phyloP scores from a whole-genome alignment of 2,797 vertebrate genomes.

The Pangasius macronema region DNA sequence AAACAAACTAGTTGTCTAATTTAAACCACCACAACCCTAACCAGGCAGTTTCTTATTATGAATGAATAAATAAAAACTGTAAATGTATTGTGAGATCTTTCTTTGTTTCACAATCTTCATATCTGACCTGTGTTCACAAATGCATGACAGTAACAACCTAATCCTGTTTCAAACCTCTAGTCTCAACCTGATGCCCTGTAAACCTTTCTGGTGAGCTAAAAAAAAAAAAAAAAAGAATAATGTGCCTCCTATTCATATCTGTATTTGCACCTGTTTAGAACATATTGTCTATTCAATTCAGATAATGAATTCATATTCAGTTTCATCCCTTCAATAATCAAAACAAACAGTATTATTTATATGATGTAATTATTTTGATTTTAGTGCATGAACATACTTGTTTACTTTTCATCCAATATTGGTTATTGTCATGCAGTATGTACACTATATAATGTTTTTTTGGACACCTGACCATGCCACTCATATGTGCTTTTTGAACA shows the following conservation, averaged over 20 bases:
- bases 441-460: not conserved
- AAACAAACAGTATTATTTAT: not conserved
- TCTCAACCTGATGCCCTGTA: not conserved
- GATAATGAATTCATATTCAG: not conserved
- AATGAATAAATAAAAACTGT: not conserved
- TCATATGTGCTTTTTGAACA: not conserved
- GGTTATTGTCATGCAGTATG: not conserved
- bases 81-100: not conserved
- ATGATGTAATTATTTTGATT: not conserved
- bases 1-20: not conserved
- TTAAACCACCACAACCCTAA: not conserved
- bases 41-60: not conserved
- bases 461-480: not conserved
- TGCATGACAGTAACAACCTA: not conserved
- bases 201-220: not conserved
- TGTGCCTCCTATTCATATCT: not conserved
- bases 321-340: not conserved
- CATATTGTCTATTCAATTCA: not conserved
- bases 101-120: not conserved
- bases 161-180: not conserved
- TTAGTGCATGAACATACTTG: not conserved
- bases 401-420: not conserved
- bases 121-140: not conserved
- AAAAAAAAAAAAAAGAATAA: not conserved
- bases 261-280: not conserved